Evolutionary conservation across 2,888 invertebrate species (phyloP), one percentile per base, ranked within the genome.

Genomic region (Aricia artaxerxes): DNA sequence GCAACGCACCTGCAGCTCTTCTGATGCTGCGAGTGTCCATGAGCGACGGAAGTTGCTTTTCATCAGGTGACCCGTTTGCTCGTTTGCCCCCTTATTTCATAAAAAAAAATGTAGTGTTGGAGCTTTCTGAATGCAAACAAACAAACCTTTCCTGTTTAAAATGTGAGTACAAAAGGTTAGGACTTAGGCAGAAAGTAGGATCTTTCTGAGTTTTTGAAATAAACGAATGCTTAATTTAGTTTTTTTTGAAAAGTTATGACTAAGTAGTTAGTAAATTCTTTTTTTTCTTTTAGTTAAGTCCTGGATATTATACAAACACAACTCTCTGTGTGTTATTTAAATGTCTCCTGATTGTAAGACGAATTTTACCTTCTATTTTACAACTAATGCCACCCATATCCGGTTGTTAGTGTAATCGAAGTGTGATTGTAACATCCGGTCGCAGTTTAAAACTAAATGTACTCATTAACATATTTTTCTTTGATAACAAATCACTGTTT

Each of bases 391-490:
- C 35, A 69, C 69, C 35, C 13, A 69, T 69, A 69, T 69, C 69
- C 35, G 69, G 69, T 69, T 69, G 69, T 69, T 69, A 4, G 13
- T 69, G 35, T 69, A 69, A 69, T 69, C 35, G 35, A 16, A 69
- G 35, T 69, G 69, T 69, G 69, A 69, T 69, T 38, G 69, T 35
- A 13, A 69, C 35, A 24, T 69, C 69, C 69, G 69, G 69, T 69
- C 35, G 69, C 69, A 69, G 7, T 69, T 69, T 69, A 13, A 64
- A 61, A 64, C 35, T 69, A 13, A 35, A 35, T 69, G 69, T 69
- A 35, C 35, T 35, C 35, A 69, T 69, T 69, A 69, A 69, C 69
- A 69, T 69, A 69, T 69, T 35, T 69, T 69, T 69, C 69, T 69
- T 69, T 35, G 35, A 69, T 69, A 35, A 69, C 5, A 35, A 69